Conservation (phyloP, 1,140 invertebrate genomes). For the Heterodera carotae region DNA sequence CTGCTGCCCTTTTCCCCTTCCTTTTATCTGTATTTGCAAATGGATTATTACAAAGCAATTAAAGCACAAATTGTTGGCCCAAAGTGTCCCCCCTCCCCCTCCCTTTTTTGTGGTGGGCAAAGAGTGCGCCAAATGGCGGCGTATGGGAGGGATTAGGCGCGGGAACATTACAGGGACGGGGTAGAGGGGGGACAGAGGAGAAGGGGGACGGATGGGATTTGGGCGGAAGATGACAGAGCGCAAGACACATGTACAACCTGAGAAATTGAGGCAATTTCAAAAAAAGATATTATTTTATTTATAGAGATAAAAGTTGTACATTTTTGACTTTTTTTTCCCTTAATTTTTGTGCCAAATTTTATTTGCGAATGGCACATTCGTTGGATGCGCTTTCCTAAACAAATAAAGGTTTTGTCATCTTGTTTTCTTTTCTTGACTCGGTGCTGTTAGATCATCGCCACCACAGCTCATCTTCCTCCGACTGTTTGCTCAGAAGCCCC, state of each 20-base stretch:
- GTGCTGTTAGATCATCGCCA: neutral
- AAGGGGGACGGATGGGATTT: too few relatives aligned
- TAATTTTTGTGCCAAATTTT: too few relatives aligned
- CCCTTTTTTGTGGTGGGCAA: neutral
- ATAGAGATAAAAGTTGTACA: too few relatives aligned
- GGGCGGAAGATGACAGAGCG: too few relatives aligned
- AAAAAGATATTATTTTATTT: too few relatives aligned
- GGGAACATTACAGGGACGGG: neutral
- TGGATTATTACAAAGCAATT: slow-evolving; percentile 4
- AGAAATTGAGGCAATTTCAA: neutral
- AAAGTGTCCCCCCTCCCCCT: neutral
- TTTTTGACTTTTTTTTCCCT: neutral
- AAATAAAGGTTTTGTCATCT: neutral
- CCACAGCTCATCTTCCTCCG: neutral
- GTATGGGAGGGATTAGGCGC: neutral
- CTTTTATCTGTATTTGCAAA: neutral
- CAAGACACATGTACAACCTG: too few relatives aligned
- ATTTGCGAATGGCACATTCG: too few relatives aligned
- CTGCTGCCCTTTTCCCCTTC: too few relatives aligned
- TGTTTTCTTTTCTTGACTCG: neutral
- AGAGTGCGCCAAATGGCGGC: neutral
- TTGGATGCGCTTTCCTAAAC: neutral
- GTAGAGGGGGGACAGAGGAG: too few relatives aligned
- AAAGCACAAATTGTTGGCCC: neutral
- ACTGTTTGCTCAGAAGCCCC: neutral